Conservation (phyloP, 2,888 invertebrate genomes). For the Biston stratarius region DNA sequence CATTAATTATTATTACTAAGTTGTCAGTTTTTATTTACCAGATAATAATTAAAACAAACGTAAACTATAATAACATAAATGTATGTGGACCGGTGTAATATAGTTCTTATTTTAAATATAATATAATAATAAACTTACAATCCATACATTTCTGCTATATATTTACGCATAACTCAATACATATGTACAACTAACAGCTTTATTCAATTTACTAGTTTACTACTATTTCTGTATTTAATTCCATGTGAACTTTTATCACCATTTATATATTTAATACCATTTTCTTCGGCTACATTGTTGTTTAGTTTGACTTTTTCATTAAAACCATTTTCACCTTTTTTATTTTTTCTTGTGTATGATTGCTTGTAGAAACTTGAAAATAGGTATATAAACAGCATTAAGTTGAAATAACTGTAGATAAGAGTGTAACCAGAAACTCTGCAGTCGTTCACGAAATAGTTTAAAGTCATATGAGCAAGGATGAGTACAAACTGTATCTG, state of each 20-base stretch:
- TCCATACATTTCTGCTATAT: too few relatives aligned
- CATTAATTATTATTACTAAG: too few relatives aligned
- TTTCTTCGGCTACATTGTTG: neutral
- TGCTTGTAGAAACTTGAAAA: conserved; percentile 85
- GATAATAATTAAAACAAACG: too few relatives aligned
- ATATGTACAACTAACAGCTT: too few relatives aligned
- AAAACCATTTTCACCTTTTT: neutral
- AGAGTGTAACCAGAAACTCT: conserved; percentile 37
- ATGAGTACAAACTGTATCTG: conserved; percentile 90
- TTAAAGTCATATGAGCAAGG: conserved; percentile 55
- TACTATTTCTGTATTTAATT: neutral
- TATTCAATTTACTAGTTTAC: neutral
- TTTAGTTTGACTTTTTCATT: neutral
- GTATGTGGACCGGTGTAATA: too few relatives aligned
- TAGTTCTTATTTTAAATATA: too few relatives aligned
- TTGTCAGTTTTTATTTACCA: too few relatives aligned
- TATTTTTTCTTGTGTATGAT: conserved; percentile 5
- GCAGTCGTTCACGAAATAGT: conserved; percentile 74
- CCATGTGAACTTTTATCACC: too few relatives aligned
- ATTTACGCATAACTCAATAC: too few relatives aligned
- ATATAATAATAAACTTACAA: too few relatives aligned
- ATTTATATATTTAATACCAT: neutral
- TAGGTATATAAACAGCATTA: conserved; percentile 85
- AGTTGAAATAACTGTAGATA: conserved; percentile 60
- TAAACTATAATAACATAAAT: too few relatives aligned